Evolutionary conservation across 2,113 vertebrate species (phyloP), one percentile per base, ranked within the genome.

Genomic region (Scophthalmus maximus): DNA sequence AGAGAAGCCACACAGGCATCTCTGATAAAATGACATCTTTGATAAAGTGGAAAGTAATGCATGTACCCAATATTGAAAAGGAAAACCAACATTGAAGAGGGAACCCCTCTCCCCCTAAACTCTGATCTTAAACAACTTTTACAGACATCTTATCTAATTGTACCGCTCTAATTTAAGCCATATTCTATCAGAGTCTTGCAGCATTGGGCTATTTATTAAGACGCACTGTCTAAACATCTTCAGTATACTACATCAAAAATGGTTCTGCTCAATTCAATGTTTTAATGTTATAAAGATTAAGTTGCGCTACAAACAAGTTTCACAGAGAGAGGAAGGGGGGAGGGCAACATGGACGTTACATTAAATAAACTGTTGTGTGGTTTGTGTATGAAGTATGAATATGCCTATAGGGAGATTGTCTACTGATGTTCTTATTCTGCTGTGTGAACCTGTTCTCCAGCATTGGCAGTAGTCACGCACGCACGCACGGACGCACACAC

Each of bases 241-340:
- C 32, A 57, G 5, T 36, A 36, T 25, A 55, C 18, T 17, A 46
- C 15, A 53, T 36, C 6, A 40, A 12, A 30, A 59, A 17, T 5
- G 30, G 22, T 58, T 29, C 15, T 27, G 15, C 42, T 18, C 7
- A 30, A 15, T 56, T 59, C 42, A 17, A 46, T 44, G 58, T 32
- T 11, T 3, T 38, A 32, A 47, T 57, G 9, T 71, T 40, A 61
- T 57, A 68, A 15, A 75, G 69, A 55, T 66, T n/a, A 46, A 20
- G 42, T 46, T 46, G 18, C 18, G 18, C 42, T 18, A 46, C 7
- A n/a, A 46, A n/a, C 42, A 46, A 6, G 17, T 17, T 42, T n/a
- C 8, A 3, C 0, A 7, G 6, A 18, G 42, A 46, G 42, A n/a
- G 18, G 42, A 44, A 44, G 17, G n/a, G n/a, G 18, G 18, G 6